Percentiles rank a stretch among this genome's conserved stretches.
Evolutionary conservation across 1,140 invertebrate species (phyloP).

Genomic region (Brachystomella parvula): DNA sequence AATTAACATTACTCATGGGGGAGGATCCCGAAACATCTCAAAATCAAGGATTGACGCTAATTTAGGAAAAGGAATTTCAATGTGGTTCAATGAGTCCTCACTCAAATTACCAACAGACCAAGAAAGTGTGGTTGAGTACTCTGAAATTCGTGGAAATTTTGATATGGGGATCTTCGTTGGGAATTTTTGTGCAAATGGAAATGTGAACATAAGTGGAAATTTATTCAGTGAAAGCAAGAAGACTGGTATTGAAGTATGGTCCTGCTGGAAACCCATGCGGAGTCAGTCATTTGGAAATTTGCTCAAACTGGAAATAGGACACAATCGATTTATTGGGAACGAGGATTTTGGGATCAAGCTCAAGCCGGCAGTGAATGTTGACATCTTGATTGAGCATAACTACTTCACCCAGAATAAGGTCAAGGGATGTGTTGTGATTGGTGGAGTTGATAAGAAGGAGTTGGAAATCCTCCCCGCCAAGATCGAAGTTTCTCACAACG

Average conservation of each 20-base stretch:
- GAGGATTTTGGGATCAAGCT: slow-evolving; percentile 66
- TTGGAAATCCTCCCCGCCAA: slow-evolving; percentile 58
- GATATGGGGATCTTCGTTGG: slow-evolving; percentile 71
- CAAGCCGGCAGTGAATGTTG: slow-evolving; percentile 73
- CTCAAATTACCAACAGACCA: slow-evolving; percentile 71
- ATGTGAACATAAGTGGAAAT: slow-evolving; percentile 76
- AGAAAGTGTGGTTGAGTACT: slow-evolving; percentile 77
- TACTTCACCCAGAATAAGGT: slow-evolving; percentile 65
- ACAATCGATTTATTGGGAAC: slow-evolving; percentile 73
- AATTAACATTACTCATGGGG: slow-evolving; percentile 81
- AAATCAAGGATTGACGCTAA: slow-evolving; percentile 70
- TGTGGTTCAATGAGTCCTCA: slow-evolving; percentile 81
- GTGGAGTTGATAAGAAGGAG: slow-evolving; percentile 68
- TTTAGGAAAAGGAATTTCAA: slow-evolving; percentile 68
- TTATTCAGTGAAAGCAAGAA: slow-evolving; percentile 66
- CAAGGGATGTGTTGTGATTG: slow-evolving; percentile 75
- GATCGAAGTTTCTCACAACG: slow-evolving; percentile 75
- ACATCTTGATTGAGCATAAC: slow-evolving; percentile 75
- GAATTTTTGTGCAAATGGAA: slow-evolving; percentile 49
- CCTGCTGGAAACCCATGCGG: slow-evolving; percentile 41
- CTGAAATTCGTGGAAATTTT: slow-evolving; percentile 70
- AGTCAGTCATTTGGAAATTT: slow-evolving; percentile 38
- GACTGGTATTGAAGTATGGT: slow-evolving; percentile 57
- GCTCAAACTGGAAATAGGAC: slow-evolving; percentile 61
- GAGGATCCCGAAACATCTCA: slow-evolving; percentile 81